A percentile compares a stretch with the other conserved stretches of the same genome.
Evolutionary conservation across 2,797 vertebrate genomes (phyloP).

Genomic region (Syndactyla subalaris): DNA sequence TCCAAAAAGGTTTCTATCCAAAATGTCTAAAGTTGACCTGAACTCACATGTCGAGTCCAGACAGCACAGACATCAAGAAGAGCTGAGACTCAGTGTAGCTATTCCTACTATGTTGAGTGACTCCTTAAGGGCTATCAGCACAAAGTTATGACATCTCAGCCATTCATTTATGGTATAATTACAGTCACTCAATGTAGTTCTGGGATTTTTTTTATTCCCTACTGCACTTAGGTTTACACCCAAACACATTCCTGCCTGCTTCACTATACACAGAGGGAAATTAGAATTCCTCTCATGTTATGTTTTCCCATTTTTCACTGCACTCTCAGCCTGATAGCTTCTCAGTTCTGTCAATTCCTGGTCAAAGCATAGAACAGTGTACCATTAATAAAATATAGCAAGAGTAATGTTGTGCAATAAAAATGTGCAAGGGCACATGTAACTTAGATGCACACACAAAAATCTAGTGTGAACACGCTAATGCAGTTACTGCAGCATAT

Average conservation of each 20-base stretch:
- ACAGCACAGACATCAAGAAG: background rate
- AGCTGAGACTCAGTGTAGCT: background rate
- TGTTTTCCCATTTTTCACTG: background rate
- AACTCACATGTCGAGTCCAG: background rate
- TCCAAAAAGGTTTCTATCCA: background rate
- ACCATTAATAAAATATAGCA: background rate
- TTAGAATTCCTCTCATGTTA: background rate
- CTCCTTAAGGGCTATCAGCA: background rate
- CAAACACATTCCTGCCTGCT: background rate
- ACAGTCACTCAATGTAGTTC: background rate
- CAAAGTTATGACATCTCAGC: background rate
- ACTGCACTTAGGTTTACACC: background rate
- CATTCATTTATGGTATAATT: background rate
- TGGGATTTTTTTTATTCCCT: background rate
- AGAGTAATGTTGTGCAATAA: background rate
- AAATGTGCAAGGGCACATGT: fast-evolving
- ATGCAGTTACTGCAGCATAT: background rate
- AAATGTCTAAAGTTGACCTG: background rate
- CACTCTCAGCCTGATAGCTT: background rate
- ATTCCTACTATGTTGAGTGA: background rate
- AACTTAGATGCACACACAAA: background rate
- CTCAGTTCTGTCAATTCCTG: background rate
- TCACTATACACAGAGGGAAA: background rate
- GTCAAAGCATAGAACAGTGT: background rate
- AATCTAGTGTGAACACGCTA: background rate